Percentiles rank a stretch among this genome's conserved stretches.
Evolutionary conservation across 2,113 vertebrate species (phyloP).

Genomic region (Siniperca chuatsi): DNA sequence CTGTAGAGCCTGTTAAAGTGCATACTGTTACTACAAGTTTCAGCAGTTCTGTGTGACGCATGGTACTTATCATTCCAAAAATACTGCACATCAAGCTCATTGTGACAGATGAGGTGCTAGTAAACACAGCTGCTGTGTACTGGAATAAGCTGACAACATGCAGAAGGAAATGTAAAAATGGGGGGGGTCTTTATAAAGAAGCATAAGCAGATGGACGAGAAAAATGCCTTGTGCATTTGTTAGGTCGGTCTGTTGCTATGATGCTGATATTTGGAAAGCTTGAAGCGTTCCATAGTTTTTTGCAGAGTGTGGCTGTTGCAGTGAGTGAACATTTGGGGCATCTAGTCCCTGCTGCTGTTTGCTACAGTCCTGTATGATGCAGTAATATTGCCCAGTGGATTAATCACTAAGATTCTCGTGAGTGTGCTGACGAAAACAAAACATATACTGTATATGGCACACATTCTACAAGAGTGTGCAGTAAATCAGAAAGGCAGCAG

Average conservation of each 20-base stretch:
- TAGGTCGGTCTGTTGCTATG: conserved; percentile 5
- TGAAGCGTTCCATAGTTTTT: conserved; percentile 11
- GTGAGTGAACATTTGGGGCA: conserved; percentile 31
- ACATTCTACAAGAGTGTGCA: not conserved
- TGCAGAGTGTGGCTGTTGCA: conserved; percentile 24
- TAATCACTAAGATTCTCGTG: conserved; percentile 28
- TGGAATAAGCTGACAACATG: conserved; percentile 21
- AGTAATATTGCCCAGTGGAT: conserved; percentile 24
- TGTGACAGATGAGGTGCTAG: conserved; percentile 33
- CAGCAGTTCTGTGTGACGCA: conserved; percentile 19
- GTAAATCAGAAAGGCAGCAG: conserved; percentile 1
- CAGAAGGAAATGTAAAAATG: conserved; percentile 5
- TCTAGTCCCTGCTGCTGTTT: conserved; percentile 25
- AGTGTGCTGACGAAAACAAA: conserved; percentile 17
- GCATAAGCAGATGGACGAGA: conserved; percentile 17
- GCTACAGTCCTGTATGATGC: conserved; percentile 37
- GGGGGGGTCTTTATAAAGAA: not conserved
- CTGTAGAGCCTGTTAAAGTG: conserved; percentile 1
- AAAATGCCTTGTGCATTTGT: conserved; percentile 24
- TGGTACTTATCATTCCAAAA: conserved; percentile 28
- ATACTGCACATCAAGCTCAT: conserved; percentile 28
- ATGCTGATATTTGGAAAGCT: conserved; percentile 24
- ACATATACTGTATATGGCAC: not conserved
- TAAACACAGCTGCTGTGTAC: conserved; percentile 36
- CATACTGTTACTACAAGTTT: conserved; percentile 58